Evolutionary conservation across 2,888 invertebrate genomes (phyloP), one percentile per base, ranked within the genome.

Genomic region (Caenorhabditis sulstoni): DNA sequence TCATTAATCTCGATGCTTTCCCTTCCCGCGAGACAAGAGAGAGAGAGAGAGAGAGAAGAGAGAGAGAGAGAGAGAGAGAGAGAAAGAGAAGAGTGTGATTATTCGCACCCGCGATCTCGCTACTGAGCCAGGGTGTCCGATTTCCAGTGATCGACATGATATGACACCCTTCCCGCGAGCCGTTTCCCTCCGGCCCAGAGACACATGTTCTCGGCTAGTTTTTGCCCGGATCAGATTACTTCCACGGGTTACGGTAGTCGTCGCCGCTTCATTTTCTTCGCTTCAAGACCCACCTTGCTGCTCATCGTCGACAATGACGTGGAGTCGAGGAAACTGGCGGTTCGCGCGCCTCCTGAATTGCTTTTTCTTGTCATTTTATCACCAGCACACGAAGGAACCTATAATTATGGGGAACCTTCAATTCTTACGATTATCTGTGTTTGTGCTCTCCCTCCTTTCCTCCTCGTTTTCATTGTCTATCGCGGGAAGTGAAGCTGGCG

Each of bases 171-270:
- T 22, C 18, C 52, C 57, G 12, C 39, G 50, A 50, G 23, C 61
- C 37, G 53, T 37, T 61, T 29, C 29, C 29, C 29, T 29, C 29
- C 29, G 29, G 29, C 29, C 29, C 29, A 29, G 29, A 64, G 71
- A 71, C 71, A 71, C 71, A 71, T 71, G 71, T 71, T 71, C 71
- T 71, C 70, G 62, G 29, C 70, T 62, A 45, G 71, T 71, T 71
- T 71, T 71, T 71, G 55, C 45, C 29, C 37, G 61, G 52, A 22
- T 71, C 71, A 18, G 18, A 47, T 71, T 70, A 53, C 70, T 11
- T 18, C 37, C 9, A 39, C 14, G 57, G 64, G 20, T 47, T 71
- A 71, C 71, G 53, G 71, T 71, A 71, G 37, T 29, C 29, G 3
- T 7, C 29, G 4, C 29, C 29, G 4, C 29, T 7, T 7, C 29